A percentile compares a stretch with the other conserved stretches of the same genome.
Conservation (phyloP, 2,113 vertebrate species). For the Neopipo cinnamomea region DNA sequence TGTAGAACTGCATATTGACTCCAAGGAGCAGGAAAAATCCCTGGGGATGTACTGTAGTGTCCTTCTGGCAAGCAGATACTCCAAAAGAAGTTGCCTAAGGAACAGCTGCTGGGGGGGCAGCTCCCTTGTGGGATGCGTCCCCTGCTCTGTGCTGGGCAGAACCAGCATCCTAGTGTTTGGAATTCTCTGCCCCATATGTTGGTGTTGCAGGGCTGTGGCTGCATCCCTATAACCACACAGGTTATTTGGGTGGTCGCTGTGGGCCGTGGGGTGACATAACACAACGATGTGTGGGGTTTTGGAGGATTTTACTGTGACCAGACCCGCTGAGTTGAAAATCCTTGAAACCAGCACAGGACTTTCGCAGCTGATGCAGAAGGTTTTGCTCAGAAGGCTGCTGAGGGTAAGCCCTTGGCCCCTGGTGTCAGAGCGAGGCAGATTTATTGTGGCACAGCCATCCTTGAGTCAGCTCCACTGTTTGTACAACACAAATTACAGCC, state of each 20-base stretch:
- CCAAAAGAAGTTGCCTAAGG: not conserved
- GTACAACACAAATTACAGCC: slow-evolving; percentile 33
- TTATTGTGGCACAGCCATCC: slow-evolving; percentile 17
- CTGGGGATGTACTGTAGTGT: rapidly evolving
- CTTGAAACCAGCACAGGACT: not conserved
- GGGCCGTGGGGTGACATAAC: rapidly evolving
- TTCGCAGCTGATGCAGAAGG: not conserved
- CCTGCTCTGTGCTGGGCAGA: not conserved
- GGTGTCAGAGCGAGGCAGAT: not conserved
- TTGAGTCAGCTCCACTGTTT: slow-evolving; percentile 43
- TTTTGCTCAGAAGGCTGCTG: not conserved
- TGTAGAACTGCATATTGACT: not conserved
- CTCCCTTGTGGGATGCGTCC: not conserved
- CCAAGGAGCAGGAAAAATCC: not conserved
- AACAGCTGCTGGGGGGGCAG: not conserved
- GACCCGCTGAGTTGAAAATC: not conserved
- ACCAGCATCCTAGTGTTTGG: not conserved
- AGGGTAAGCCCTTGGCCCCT: not conserved
- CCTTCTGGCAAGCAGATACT: not conserved
- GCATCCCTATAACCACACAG: not conserved
- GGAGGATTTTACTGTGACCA: not conserved
- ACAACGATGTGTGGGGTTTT: rapidly evolving
- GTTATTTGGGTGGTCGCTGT: not conserved
- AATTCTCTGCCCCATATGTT: not conserved
- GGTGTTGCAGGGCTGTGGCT: rapidly evolving